Conservation (phyloP, 2,888 invertebrate species). For the Pantelozetes paolii region DNA sequence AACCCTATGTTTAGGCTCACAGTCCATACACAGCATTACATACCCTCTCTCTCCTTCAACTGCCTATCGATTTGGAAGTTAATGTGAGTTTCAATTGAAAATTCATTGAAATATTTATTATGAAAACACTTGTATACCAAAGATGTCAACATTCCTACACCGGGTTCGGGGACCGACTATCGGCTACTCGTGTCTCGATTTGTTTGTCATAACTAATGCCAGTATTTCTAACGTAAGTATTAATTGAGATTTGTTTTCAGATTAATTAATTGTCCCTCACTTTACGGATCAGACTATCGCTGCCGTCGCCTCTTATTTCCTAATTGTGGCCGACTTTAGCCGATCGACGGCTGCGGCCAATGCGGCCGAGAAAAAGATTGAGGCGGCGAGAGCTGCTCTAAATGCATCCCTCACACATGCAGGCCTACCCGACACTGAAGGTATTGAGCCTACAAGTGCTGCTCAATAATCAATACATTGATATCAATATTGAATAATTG, state of each 20-base stretch:
- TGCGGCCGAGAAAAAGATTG: constrained; percentile 39
- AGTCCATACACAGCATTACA: constrained; percentile 45
- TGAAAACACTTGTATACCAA: not conserved
- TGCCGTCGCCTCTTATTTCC: constrained; percentile 45
- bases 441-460: too few species aligned
- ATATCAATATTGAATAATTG: not conserved
- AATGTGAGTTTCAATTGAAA: constrained; percentile 41
- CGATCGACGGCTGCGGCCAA: constrained; percentile 43
- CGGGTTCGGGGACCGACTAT: constrained; percentile 46
- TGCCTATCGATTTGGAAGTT: constrained; percentile 45
- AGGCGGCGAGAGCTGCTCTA: constrained; percentile 37
- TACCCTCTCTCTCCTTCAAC: constrained; percentile 44
- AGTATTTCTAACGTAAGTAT: constrained; percentile 44
- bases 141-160: constrained; percentile 45
- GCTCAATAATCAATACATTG: too few species aligned
- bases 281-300: constrained; percentile 42
- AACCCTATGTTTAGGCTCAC: constrained; percentile 41
- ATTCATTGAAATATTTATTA: not conserved
- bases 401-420: constrained; percentile 15
- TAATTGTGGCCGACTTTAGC: constrained; percentile 45
- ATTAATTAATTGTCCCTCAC: not conserved
- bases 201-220: constrained; percentile 45
- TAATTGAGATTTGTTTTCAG: not conserved
- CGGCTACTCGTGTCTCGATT: constrained; percentile 44
- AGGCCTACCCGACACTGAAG: too few species aligned